phyloP scores from a whole-genome alignment of 2,797 vertebrate genomes.

The Phataginus tricuspis region DNA sequence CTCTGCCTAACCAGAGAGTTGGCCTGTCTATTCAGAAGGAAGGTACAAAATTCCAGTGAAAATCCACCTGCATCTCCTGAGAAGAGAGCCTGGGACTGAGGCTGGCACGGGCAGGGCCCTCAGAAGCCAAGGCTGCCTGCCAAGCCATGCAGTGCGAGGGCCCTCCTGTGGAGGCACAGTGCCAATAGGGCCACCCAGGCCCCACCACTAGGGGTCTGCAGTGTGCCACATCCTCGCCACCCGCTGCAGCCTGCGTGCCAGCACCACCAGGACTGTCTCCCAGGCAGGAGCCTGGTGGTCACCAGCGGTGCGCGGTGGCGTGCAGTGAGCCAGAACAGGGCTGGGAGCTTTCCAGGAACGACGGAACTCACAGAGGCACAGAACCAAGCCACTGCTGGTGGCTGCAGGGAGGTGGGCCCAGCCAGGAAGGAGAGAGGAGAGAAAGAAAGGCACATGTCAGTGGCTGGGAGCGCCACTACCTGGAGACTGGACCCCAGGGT shows the following conservation, averaged over 20 bases:
- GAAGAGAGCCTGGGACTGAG: background rate
- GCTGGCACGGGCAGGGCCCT: background rate
- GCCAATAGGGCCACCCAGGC: accelerated
- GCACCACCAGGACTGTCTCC: background rate
- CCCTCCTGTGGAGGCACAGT: no score
- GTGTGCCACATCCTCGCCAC: background rate
- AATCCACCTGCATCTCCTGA: background rate
- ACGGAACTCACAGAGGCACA: background rate
- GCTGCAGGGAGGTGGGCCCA: background rate
- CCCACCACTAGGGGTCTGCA: constrained; percentile 68
- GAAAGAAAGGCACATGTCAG: background rate
- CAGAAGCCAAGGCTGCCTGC: background rate
- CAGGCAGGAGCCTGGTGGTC: background rate
- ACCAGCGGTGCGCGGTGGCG: accelerated
- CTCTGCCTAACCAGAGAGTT: background rate
- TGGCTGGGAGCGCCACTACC: background rate
- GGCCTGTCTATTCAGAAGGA: background rate
- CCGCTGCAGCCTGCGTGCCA: background rate
- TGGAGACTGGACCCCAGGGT: background rate
- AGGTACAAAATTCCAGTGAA: background rate
- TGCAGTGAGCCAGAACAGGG: background rate
- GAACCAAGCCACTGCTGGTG: background rate
- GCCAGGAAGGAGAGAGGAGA: background rate
- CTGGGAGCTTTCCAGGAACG: background rate
- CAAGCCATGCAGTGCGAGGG: no score